Conservation (phyloP, 2,113 vertebrate genomes). For the Microtus ochrogaster region DNA sequence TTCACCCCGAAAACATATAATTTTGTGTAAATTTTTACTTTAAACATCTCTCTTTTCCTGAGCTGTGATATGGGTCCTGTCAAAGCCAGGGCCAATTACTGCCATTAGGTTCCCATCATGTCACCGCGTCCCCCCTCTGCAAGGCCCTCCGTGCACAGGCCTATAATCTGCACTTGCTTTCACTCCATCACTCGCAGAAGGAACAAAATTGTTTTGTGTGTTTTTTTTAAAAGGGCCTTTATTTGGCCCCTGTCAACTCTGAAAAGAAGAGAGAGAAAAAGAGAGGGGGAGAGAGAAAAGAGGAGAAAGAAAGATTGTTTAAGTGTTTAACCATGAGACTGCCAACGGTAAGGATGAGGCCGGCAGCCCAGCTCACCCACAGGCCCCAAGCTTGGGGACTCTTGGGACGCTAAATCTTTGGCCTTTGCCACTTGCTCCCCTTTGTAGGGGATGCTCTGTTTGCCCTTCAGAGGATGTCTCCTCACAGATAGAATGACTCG, state of each 20-base stretch:
- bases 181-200: conserved; percentile 94
- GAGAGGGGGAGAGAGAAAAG: conserved; percentile 81
- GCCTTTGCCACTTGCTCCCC: not conserved
- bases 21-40: conserved; percentile 99
- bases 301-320: conserved; percentile 87
- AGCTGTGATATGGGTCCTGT: conserved; percentile 99
- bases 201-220: conserved; percentile 92
- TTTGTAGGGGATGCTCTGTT: not conserved
- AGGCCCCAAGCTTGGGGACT: not conserved
- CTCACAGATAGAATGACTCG: not conserved
- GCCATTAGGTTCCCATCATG: conserved; percentile 99
- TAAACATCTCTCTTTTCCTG: conserved; percentile 96
- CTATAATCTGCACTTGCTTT: conserved; percentile 99
- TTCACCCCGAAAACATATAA: conserved; percentile 95
- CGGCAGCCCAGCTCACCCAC: not conserved
- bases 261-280: conserved; percentile 87
- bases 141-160: conserved; percentile 93
- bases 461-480: not conserved
- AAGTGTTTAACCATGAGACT: conserved; percentile 89
- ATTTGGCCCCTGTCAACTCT: conserved; percentile 92
- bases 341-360: conserved; percentile 75
- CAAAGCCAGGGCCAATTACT: conserved; percentile 99
- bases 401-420: not conserved
- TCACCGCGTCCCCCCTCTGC: conserved; percentile 93
- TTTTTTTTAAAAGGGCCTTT: conserved; percentile 89